Evolutionary conservation across 2,888 invertebrate genomes (phyloP).

Genomic region (Trachelus troglodyta): DNA sequence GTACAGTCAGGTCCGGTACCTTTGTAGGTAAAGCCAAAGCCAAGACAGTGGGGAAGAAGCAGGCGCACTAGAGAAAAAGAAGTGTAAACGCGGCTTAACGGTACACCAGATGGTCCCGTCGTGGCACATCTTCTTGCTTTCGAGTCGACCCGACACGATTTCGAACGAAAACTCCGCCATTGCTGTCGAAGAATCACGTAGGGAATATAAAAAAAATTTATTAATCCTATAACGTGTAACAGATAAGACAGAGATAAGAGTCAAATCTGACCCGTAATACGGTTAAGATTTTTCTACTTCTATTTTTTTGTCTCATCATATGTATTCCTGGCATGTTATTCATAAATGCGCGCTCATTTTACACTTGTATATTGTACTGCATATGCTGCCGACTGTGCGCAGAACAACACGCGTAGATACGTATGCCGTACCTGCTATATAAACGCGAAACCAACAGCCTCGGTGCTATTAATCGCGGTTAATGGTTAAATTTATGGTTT

Average conservation of each 20-base stretch:
- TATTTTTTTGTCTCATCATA: not conserved
- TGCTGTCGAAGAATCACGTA: not conserved
- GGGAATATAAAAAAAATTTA: not conserved
- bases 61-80: not conserved
- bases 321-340: not conserved
- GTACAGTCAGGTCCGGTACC: not conserved
- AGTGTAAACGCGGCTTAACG: conserved; percentile 2
- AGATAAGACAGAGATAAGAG: not conserved
- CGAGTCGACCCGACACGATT: not conserved
- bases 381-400: not conserved
- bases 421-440: not conserved
- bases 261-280: not conserved
- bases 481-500: conserved; percentile 28
- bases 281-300: not conserved
- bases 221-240: not conserved
- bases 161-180: not conserved
- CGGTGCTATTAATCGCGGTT: conserved; percentile 2
- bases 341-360: not conserved
- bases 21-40: not conserved
- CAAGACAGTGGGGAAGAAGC: not conserved
- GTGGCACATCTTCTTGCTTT: not conserved
- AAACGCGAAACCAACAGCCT: not conserved
- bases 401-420: not conserved
- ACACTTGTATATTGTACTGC: not conserved
- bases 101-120: conserved; percentile 1